Conservation (phyloP, 2,113 vertebrate genomes). For the Gadus chalcogrammus region DNA sequence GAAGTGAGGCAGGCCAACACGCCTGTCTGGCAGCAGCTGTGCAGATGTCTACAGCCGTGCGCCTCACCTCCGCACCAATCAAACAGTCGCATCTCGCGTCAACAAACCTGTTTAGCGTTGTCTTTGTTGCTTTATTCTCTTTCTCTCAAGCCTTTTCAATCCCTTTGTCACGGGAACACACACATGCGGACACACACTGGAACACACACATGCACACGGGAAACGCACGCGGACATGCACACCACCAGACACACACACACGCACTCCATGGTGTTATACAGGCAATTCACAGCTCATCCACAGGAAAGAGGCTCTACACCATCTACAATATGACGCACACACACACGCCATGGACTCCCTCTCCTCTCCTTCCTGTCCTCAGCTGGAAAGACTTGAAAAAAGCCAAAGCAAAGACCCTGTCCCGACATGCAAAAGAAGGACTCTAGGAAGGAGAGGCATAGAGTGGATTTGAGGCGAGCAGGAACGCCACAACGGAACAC, state of each 20-base stretch:
- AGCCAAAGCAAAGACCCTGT: no score
- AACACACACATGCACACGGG: no score
- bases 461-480: conserved; percentile 54
- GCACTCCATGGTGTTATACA: conserved; percentile 27
- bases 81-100: conserved; percentile 41
- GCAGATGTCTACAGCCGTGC: conserved; percentile 46
- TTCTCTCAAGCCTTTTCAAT: conserved; percentile 23
- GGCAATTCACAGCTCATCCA: conserved; percentile 45
- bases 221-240: no score
- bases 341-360: conserved; percentile 32
- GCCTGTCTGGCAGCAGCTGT: conserved; percentile 49
- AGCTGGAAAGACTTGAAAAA: conserved; percentile 53
- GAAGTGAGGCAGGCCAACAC: conserved; percentile 80
- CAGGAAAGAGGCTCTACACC: conserved; percentile 41
- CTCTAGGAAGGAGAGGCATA: conserved; percentile 53
- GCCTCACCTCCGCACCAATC: conserved; percentile 25
- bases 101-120: conserved; percentile 37
- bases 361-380: conserved; percentile 44
- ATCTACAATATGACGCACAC: conserved; percentile 9
- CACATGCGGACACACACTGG: no score
- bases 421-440: conserved; percentile 29
- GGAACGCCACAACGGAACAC: conserved; percentile 61
- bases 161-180: conserved; percentile 11
- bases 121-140: neutral
- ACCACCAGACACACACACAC: no score